These are phyloP conservation scores for Planococcus citri DNA, from an alignment of 1,140 invertebrate genomes.

Conservation along the genomic window DNA sequence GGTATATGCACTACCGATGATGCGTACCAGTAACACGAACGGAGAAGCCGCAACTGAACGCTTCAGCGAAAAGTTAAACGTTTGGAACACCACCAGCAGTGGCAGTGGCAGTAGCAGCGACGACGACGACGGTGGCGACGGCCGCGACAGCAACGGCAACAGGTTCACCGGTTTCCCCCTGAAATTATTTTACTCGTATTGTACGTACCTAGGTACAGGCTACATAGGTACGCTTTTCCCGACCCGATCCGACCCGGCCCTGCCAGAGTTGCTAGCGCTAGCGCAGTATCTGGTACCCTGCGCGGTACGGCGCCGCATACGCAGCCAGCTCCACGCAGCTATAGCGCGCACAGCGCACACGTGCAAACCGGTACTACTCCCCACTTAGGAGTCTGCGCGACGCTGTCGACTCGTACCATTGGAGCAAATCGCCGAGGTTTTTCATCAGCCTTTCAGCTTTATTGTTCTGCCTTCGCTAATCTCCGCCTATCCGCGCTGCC, in stretches of 20 bases:
- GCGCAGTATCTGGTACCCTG: not conserved
- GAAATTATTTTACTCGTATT: slow-evolving; percentile 15
- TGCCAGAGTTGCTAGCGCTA: no score
- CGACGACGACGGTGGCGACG: no score
- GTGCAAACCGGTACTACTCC: not conserved
- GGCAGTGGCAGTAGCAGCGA: no score
- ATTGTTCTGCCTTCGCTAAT: slow-evolving; percentile 9
- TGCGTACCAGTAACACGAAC: slow-evolving; percentile 19
- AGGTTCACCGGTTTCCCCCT: slow-evolving; percentile 18
- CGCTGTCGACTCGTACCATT: not conserved
- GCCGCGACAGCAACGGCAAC: no score
- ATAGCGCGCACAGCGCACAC: not conserved
- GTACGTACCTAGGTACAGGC: no score
- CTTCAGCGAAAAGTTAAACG: slow-evolving; percentile 19
- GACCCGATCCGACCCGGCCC: not conserved
- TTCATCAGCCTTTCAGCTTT: not conserved
- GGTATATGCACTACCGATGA: slow-evolving; percentile 19
- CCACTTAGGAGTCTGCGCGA: not conserved
- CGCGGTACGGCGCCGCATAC: not conserved
- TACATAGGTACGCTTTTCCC: slow-evolving; percentile 10
- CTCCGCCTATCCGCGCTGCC: slow-evolving; percentile 3
- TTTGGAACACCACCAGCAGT: slow-evolving; percentile 16
- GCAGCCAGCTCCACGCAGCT: not conserved
- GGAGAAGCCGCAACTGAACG: slow-evolving; percentile 18
- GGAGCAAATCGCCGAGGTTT: not conserved